phyloP scores from a whole-genome alignment of 1,140 invertebrate species.

The Patella vulgata region DNA sequence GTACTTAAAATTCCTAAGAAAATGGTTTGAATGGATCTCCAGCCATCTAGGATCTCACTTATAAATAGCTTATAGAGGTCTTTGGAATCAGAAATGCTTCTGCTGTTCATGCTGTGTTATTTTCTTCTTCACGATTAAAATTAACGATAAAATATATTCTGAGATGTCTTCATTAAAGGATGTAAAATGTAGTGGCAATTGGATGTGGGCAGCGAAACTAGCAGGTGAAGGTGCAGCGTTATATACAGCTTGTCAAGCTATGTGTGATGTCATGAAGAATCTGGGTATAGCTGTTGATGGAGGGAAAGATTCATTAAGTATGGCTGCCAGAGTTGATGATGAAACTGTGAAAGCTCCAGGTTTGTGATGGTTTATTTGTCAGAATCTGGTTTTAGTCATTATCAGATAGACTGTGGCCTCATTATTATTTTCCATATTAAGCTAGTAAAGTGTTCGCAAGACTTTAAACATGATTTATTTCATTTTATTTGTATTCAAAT shows the following conservation, averaged over 20 bases:
- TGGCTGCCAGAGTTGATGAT: conserved; percentile 86
- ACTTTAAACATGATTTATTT: too few relatives aligned
- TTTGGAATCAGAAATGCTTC: too few relatives aligned
- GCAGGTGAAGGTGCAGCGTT: conserved; percentile 87
- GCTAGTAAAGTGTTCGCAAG: too few relatives aligned
- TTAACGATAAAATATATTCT: too few relatives aligned
- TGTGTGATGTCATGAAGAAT: conserved; percentile 86
- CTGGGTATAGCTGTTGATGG: conserved; percentile 95
- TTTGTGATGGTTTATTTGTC: conserved; percentile 14
- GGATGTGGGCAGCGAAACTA: conserved; percentile 99
- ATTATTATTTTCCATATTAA: too few relatives aligned
- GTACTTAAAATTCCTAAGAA: too few relatives aligned
- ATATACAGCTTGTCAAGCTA: conserved; percentile 86
- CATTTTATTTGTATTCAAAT: too few relatives aligned
- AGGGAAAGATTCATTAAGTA: conserved; percentile 97
- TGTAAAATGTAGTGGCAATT: conserved; percentile 97
- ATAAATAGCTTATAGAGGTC: too few relatives aligned
- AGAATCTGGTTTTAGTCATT: background rate
- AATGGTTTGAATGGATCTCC: too few relatives aligned
- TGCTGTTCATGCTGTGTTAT: too few relatives aligned
- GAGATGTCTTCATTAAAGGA: conserved; percentile 70
- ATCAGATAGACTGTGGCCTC: background rate
- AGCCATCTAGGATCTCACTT: too few relatives aligned
- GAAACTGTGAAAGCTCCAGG: conserved; percentile 86
- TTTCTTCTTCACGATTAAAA: too few relatives aligned